Conservation (phyloP, 2,113 vertebrate genomes). For the Columba livia region DNA sequence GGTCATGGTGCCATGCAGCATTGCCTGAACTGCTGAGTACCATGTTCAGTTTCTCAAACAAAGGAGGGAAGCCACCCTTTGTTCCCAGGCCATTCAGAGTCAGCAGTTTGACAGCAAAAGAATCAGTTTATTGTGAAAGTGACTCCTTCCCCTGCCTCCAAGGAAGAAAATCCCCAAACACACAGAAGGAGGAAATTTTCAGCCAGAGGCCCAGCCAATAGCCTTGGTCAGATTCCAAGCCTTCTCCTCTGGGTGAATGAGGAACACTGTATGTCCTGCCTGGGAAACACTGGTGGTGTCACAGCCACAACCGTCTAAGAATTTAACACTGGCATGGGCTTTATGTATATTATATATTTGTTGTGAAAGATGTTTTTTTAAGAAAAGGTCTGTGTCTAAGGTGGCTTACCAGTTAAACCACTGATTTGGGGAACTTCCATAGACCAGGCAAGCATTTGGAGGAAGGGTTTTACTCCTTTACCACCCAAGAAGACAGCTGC, state of each 20-base stretch:
- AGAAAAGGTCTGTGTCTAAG: neutral
- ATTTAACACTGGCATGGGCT: neutral
- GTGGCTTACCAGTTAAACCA: neutral
- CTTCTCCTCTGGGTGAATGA: neutral
- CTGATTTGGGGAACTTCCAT: neutral
- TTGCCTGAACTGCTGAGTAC: neutral
- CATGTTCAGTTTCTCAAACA: neutral
- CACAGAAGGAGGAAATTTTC: neutral
- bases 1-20: rapidly evolving
- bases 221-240: neutral
- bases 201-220: rapidly evolving
- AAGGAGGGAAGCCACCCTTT: neutral
- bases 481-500: neutral
- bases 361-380: neutral
- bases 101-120: neutral
- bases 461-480: neutral
- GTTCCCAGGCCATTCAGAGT: neutral
- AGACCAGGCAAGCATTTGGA: neutral
- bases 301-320: neutral
- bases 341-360: neutral
- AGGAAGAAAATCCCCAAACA: neutral
- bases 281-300: neutral
- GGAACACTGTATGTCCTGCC: neutral
- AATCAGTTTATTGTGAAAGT: neutral
- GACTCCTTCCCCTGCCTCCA: neutral